Evolutionary conservation across 2,888 invertebrate genomes (phyloP), one percentile per base, ranked within the genome.

Genomic region (Spilarctia lutea): DNA sequence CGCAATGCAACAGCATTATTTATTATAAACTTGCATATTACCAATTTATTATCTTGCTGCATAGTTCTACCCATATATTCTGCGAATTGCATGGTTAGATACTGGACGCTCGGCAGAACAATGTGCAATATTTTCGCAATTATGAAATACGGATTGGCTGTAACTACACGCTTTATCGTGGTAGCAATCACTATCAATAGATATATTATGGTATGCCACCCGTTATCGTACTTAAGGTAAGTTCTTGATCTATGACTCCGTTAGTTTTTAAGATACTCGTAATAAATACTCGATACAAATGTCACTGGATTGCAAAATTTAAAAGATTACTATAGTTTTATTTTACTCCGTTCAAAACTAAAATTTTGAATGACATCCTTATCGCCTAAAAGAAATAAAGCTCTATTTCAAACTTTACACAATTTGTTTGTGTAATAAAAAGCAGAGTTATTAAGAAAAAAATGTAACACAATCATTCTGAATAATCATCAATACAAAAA

Each of bases 1-100:
- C 97, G 97, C 72, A 98, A 98, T 89, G 98, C 98, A 0, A 98
- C 98, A 0, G 98, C 98, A 24, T 97, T 98, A 77, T 98, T 98
- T 93, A 98, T 98, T 81, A 98, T 98, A 93, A 98, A 98, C 91
- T 95, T 98, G 33, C 97, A 98, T 39, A 94, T 96, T n/a, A 97
- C 98, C 45, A 98, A 98, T 89, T 93, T 98, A 82, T 96, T 98
- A 88, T 98, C 97, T 88, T 98, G 98, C 91, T 97, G 97, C 88
- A 97, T 98, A 94, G 97, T 98, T 90, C 93, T 98, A 66, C 98
- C 98, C 0, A 94, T 98, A 83, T 97, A 97, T 0, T 97, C 97
- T 0, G 97, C 97, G 1, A 97, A 97, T 0, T 98, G 98, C 89
- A 96, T 96, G 95, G 94, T 96, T 72, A 96, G 97, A 11, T 96